Evolutionary conservation across 2,888 invertebrate species (phyloP).

Genomic region (Uloborus plumipes): DNA sequence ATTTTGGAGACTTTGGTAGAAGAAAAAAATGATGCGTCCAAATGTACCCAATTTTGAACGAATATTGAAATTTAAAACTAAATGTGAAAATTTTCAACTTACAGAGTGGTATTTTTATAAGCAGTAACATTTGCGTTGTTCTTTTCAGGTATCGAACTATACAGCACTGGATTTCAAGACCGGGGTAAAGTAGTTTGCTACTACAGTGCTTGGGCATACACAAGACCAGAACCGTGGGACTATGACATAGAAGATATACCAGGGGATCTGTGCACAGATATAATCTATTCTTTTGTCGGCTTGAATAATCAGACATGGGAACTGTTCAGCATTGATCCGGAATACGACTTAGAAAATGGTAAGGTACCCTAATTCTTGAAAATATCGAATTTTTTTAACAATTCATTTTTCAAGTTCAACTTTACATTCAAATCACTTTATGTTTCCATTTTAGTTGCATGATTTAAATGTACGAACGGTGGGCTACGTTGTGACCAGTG

Average conservation of each 20-base stretch:
- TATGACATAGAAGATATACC: slow-evolving; percentile 67
- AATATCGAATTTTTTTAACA: not conserved
- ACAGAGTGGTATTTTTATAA: not conserved
- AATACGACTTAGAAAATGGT: slow-evolving; percentile 82
- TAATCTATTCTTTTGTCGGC: slow-evolving; percentile 67
- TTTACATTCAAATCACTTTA: not conserved
- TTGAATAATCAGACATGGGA: slow-evolving; percentile 66
- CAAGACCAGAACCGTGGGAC: slow-evolving; percentile 66
- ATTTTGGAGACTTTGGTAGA: no score
- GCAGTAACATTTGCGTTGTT: not conserved
- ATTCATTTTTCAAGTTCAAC: not conserved
- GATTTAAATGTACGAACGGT: no score
- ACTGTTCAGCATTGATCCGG: slow-evolving; percentile 69
- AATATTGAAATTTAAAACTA: not conserved
- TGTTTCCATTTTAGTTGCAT: not conserved
- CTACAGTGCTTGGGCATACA: slow-evolving; percentile 68
- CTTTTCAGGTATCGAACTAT: slow-evolving; percentile 35
- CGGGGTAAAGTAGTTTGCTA: slow-evolving; percentile 67
- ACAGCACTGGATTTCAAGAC: slow-evolving; percentile 33
- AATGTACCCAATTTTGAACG: not conserved
- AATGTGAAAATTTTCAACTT: not conserved
- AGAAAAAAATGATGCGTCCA: no score
- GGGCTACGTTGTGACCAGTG: no score
- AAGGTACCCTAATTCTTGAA: slow-evolving; percentile 49
- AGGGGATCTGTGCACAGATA: slow-evolving; percentile 66